Evolutionary conservation across 1,140 invertebrate species (phyloP), one percentile per base, ranked within the genome.

Genomic region (Philaenus spumarius): DNA sequence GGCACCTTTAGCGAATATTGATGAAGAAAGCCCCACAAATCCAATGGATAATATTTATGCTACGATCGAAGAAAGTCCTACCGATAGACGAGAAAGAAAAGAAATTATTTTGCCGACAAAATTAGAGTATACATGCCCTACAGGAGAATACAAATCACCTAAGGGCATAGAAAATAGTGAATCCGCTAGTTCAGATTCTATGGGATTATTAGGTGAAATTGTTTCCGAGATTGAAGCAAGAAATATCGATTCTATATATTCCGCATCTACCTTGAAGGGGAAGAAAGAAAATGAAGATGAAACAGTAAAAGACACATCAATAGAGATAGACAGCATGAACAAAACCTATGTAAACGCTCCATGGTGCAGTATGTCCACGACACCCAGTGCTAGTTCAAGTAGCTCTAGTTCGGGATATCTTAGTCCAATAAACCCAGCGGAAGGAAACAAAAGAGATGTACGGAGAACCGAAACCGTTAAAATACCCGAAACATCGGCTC

Each of bases 181-280:
- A 47, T 70, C 51, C 26, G 75, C 75, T 2, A 78, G 76, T 64
- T 71, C 74, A 7, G 82, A 84, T 39, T 82, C 79, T 52, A 79
- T 84, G 72, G 86, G 87, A 1, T 69, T 93, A 7, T 68, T 93
- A 0, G 85, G 86, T 3, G 90, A 93, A 71, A 92, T 92, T 48
- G 89, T 93, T 0, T 86, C 82, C 11, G 90, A 92, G 72, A 90
- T 93, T 50, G 86, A 90, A 63, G 87, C 86, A 60, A 74, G 88
- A 15, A 90, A 92, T 68, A 83, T 85, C 14, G 88, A 92, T 61
- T 91, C 89, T 0, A 90, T 93, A 55, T 93, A 93, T 67, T 90
- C 88, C 0, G 82, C 84, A 0, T 82, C 84, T 0, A 85, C 83
- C 0, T 63, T 87, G 1, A 76, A 79, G 58, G 86, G 85, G 62